A percentile compares a stretch with the other conserved stretches of the same genome.
These are phyloP conservation scores for Nebria ingens DNA, from an alignment of 1,140 invertebrate species.

Conservation along the genomic window DNA sequence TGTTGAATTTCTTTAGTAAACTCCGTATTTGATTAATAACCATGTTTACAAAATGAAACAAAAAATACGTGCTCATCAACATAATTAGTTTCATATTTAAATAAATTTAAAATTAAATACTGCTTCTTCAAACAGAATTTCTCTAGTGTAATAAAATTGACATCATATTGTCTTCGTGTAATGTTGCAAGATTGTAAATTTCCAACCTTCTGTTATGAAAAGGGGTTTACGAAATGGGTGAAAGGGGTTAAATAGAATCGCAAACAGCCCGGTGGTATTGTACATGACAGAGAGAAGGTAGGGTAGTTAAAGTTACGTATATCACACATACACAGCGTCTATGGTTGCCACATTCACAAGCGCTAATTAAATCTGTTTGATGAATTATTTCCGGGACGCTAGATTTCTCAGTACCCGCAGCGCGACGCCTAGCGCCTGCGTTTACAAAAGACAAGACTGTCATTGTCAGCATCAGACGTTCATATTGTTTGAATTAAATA, in stretches of 20 bases:
- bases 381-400: constrained; percentile 7
- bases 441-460: constrained; percentile 1
- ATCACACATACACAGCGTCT: too few relatives aligned
- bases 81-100: too few relatives aligned
- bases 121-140: too few relatives aligned
- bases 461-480: constrained; percentile 3
- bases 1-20: neutral
- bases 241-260: too few relatives aligned
- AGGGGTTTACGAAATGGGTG: too few relatives aligned
- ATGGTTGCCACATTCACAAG: neutral
- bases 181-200: too few relatives aligned
- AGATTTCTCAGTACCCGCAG: neutral
- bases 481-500: neutral
- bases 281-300: neutral
- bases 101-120: too few relatives aligned
- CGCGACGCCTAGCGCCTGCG: neutral
- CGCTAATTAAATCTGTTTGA: constrained; percentile 8
- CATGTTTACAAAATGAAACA: neutral
- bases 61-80: neutral
- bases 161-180: too few relatives aligned
- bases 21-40: neutral
- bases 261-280: too few relatives aligned
- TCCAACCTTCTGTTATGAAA: too few relatives aligned
- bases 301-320: too few relatives aligned
- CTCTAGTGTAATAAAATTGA: too few relatives aligned